Percentiles rank a stretch among this genome's conserved stretches.
These are phyloP conservation scores for Melanchra persicariae DNA, from an alignment of 2,888 invertebrate genomes.

Conservation along the genomic window DNA sequence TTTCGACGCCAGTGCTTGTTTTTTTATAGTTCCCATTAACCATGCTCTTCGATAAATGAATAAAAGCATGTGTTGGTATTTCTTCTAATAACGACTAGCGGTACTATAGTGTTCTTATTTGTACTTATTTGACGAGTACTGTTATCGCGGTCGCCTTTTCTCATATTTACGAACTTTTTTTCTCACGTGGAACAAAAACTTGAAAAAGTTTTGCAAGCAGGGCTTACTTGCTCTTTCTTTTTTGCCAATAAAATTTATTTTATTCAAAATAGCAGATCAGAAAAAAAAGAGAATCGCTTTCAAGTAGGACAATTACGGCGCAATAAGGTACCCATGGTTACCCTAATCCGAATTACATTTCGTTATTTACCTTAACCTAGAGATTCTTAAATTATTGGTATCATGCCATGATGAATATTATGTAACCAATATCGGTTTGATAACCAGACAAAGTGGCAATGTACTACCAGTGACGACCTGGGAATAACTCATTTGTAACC, in stretches of 20 bases:
- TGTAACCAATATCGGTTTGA: background rate
- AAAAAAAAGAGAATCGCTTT: background rate
- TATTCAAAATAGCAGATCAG: background rate
- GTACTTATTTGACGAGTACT: slow-evolving; percentile 55
- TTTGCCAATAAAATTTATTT: background rate
- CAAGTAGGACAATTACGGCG: background rate
- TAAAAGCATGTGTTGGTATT: slow-evolving; percentile 85
- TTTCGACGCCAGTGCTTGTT: slow-evolving; percentile 89
- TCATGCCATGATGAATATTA: background rate
- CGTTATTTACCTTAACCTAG: slow-evolving; percentile 28
- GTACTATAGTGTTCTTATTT: slow-evolving; percentile 65
- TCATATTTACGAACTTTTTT: slow-evolving; percentile 3
- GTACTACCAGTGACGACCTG: background rate
- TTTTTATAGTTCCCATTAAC: slow-evolving; percentile 89
- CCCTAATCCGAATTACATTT: slow-evolving; percentile 21
- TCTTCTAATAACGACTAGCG: slow-evolving; percentile 63
- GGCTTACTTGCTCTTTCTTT: background rate
- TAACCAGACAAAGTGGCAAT: background rate
- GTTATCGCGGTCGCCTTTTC: slow-evolving; percentile 28
- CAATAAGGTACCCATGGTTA: slow-evolving; percentile 21
- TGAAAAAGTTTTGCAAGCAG: background rate
- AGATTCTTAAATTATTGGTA: slow-evolving; percentile 13
- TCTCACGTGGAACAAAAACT: slow-evolving; percentile 3
- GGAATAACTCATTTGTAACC: slow-evolving; percentile 15
- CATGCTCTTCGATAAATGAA: slow-evolving; percentile 88